Percentiles rank a stretch among this genome's conserved stretches.
phyloP scores from a whole-genome alignment of 2,113 vertebrate species.

The Ia io region DNA sequence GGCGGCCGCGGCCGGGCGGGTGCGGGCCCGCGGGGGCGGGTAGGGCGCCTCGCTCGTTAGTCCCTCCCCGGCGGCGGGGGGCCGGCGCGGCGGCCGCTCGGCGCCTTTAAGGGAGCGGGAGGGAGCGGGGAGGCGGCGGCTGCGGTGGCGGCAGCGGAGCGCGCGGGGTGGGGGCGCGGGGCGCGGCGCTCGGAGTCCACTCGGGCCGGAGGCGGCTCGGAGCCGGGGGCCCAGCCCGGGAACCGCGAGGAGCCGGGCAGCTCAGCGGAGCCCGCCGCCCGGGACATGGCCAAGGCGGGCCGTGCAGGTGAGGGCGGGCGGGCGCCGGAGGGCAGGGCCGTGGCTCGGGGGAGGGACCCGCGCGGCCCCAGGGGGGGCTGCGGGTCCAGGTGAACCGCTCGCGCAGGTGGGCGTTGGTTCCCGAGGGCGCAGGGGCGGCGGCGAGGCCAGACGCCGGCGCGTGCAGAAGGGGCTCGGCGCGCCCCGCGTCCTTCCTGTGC shows the following conservation, averaged over 20 bases:
- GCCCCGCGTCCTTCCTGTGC: constrained; percentile 50
- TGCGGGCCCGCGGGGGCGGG: constrained; percentile 66
- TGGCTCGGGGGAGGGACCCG: neutral
- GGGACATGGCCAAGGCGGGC: constrained; percentile 78
- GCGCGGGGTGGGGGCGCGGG: constrained; percentile 63
- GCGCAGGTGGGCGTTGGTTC: constrained; percentile 51
- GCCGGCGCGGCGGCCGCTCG: constrained; percentile 68
- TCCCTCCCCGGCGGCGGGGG: constrained; percentile 63
- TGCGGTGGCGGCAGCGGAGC: constrained; percentile 67
- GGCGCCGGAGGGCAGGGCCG: neutral
- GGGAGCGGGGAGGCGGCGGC: constrained; percentile 72
- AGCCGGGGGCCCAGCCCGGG: constrained; percentile 40
- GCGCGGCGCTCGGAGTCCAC: constrained; percentile 56
- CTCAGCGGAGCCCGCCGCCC: constrained; percentile 62
- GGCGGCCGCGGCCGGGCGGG: constrained; percentile 19
- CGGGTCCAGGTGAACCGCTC: constrained; percentile 49
- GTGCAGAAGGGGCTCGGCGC: neutral
- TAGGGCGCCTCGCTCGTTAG: constrained; percentile 59
- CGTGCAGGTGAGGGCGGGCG: constrained; percentile 77
- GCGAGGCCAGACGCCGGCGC: neutral
- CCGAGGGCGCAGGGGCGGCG: neutral
- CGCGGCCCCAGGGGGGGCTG: neutral
- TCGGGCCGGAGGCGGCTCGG: constrained; percentile 55
- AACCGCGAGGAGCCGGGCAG: constrained; percentile 53
- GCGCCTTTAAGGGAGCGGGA: constrained; percentile 77